A percentile compares a stretch with the other conserved stretches of the same genome.
Conservation (phyloP, 2,888 invertebrate genomes). For the Cephus sareptanus region DNA sequence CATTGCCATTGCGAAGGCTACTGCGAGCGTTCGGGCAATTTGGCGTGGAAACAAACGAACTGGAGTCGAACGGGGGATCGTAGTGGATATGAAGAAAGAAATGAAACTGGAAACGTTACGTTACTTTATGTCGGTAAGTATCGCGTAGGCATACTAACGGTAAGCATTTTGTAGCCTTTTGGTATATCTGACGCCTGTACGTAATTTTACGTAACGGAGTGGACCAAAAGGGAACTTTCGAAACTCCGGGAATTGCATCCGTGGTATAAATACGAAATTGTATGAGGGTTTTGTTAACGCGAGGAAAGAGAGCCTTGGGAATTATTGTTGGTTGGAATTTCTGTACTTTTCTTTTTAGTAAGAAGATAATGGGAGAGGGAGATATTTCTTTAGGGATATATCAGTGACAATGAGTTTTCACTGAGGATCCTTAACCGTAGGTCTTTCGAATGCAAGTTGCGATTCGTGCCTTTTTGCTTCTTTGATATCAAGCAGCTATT, state of each 20-base stretch:
- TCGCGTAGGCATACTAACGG: background rate
- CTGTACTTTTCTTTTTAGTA: background rate
- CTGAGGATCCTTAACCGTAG: background rate
- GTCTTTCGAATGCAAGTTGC: background rate
- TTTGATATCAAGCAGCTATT: background rate
- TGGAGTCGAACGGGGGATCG: constrained; percentile 6
- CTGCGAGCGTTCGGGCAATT: constrained; percentile 31
- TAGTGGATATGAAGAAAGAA: background rate
- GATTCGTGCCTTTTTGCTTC: background rate
- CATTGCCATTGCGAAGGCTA: background rate
- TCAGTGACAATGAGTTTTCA: background rate
- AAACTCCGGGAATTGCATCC: background rate
- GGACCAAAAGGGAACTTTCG: background rate
- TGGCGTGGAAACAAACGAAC: constrained; percentile 43
- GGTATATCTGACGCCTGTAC: background rate
- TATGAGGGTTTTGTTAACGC: background rate
- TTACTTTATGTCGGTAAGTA: background rate
- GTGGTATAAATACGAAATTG: background rate
- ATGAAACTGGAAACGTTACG: constrained; percentile 27
- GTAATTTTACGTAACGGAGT: background rate
- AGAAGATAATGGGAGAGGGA: background rate
- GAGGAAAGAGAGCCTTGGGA: background rate
- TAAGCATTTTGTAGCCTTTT: background rate
- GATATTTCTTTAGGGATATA: background rate
- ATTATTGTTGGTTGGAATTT: background rate